These are phyloP conservation scores for Xiphophorus hellerii DNA, from an alignment of 2,113 vertebrate species.

Conservation along the genomic window DNA sequence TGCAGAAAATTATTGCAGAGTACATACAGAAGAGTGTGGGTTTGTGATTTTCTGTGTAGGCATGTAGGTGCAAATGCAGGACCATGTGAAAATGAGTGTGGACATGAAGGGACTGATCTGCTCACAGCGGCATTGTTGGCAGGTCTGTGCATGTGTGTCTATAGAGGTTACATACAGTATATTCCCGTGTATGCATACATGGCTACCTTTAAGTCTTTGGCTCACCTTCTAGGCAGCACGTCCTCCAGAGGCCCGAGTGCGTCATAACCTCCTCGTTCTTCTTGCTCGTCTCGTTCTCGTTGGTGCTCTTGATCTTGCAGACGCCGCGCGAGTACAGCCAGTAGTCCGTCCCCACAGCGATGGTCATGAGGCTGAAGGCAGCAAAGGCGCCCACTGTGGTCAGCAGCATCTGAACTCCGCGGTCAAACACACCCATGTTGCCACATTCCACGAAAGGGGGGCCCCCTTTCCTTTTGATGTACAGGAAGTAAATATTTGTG, in stretches of 20 bases:
- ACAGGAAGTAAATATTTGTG: constrained; percentile 85
- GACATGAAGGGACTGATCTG: constrained; percentile 48
- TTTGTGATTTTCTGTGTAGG: constrained; percentile 51
- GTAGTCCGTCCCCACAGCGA: constrained; percentile 98
- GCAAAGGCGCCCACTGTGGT: constrained; percentile 99
- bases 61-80: constrained; percentile 37
- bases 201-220: background rate
- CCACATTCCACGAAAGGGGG: constrained; percentile 99
- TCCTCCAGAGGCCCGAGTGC: constrained; percentile 99
- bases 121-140: constrained; percentile 11
- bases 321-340: constrained; percentile 98
- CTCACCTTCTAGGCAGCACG: constrained; percentile 98
- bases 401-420: constrained; percentile 99
- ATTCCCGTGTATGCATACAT: background rate
- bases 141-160: background rate
- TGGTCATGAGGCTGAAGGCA: constrained; percentile 99
- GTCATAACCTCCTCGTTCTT: constrained; percentile 99
- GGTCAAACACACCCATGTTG: constrained; percentile 99
- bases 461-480: constrained; percentile 89
- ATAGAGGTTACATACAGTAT: background rate
- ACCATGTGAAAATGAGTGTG: constrained; percentile 48
- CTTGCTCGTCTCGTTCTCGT: constrained; percentile 99
- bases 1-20: constrained; percentile 31
- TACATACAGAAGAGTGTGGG: constrained; percentile 46
- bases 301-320: constrained; percentile 96